A percentile compares a stretch with the other conserved stretches of the same genome.
These are phyloP conservation scores for Mugil cephalus DNA, from an alignment of 2,113 vertebrate species.

Conservation along the genomic window DNA sequence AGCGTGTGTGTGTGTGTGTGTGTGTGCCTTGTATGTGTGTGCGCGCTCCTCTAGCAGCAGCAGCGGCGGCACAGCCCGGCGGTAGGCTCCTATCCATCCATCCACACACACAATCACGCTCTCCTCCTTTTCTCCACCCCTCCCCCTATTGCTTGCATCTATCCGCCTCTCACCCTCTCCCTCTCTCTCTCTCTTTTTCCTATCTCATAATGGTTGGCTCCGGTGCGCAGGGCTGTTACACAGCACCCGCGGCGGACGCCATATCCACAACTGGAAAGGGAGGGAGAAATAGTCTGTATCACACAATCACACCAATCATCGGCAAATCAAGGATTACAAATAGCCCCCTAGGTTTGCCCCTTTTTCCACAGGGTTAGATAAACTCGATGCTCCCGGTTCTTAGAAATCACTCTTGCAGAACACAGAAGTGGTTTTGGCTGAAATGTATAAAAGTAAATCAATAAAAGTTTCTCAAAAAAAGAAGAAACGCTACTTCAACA, in stretches of 20 bases:
- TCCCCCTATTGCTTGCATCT: slow-evolving; percentile 67
- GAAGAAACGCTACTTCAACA: too few relatives aligned
- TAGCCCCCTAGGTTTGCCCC: not conserved
- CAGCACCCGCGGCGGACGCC: slow-evolving; percentile 70
- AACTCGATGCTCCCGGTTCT: not conserved
- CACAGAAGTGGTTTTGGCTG: too few relatives aligned
- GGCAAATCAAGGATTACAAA: slow-evolving; percentile 18
- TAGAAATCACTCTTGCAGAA: not conserved
- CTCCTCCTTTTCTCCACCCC: slow-evolving; percentile 74
- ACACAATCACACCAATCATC: slow-evolving; percentile 62
- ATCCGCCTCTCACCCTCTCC: slow-evolving; percentile 32
- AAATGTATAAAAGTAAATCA: too few relatives aligned
- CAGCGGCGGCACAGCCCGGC: slow-evolving; percentile 68
- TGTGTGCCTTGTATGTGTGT: slow-evolving; percentile 30
- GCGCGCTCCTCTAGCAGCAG: slow-evolving; percentile 56
- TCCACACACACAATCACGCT: slow-evolving; percentile 64
- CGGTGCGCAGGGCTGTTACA: slow-evolving; percentile 72
- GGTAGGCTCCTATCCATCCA: slow-evolving; percentile 78
- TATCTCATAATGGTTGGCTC: slow-evolving; percentile 76
- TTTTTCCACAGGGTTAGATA: not conserved
- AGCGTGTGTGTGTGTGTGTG: slow-evolving; percentile 6
- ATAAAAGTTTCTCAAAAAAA: too few relatives aligned
- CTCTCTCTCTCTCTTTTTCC: slow-evolving; percentile 46
- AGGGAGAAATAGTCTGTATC: slow-evolving; percentile 1
- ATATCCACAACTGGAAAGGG: slow-evolving; percentile 74